Base-by-base conservation (phyloP, 2,797 vertebrate genomes). In the Nyctibius grandis region DNA sequence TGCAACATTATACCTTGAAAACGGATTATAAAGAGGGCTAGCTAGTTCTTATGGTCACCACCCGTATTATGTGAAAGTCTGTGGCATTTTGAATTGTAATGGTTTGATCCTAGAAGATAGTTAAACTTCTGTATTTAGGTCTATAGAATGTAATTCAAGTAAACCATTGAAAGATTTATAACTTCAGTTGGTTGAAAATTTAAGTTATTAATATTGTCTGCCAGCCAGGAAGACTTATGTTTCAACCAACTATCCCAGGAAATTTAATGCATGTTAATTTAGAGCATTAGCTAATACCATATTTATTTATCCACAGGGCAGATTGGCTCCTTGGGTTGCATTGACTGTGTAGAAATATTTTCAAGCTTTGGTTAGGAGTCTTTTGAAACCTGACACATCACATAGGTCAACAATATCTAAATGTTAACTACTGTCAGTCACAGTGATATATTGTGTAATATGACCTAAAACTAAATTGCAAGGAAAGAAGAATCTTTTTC, bases 261-360 rank as follows among this genome's bases (percentile, higher is more conserved):
- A 92, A 93, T 47, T 69, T 84, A 93, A 57, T 97, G 90, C 93
- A 67, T 51, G 87, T 91, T 96, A 97, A 96, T 88, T 97, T 97
- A 91, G 96, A 91, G 57, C 75, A 92, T 96, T 96, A 96, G 84
- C 90, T 97, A 96, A 95, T 95, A 61, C 53, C 20, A 10, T 89
- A 96, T 94, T 94, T 95, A 96, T 97, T 96, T 97, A 83, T 93
- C 60, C 76, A 70, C 86, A 45, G 61, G 67, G 34, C 81, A 91
- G 69, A 91, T 88, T 89, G 93, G 79, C 75, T 96, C 50, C 90
- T 96, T 96, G 78, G 80, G 53, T 95, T 97, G 78, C 78, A 86
- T 63, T 91, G 69, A 82, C 90, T 96, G 12, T 59, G 89, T 88
- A 73, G 88, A 85, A 95, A 23, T 89, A 76, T 92, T 97, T 85